Percentiles rank a stretch among this genome's conserved stretches.
Evolutionary conservation across 2,113 vertebrate genomes (phyloP).

Genomic region (Poeciliopsis retropinna): DNA sequence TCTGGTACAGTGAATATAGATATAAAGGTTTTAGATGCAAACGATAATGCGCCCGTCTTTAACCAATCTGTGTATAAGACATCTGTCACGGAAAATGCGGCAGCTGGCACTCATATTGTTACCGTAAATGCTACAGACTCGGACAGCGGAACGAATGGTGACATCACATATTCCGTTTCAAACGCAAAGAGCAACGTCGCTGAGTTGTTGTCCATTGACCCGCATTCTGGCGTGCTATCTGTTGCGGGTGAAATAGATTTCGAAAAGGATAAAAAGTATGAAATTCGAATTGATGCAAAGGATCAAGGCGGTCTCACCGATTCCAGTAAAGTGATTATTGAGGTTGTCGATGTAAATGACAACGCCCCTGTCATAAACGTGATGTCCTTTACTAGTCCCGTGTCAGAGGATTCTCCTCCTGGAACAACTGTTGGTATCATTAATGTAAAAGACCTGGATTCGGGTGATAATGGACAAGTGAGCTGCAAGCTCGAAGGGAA

Average conservation of each 20-base stretch:
- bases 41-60: constrained; percentile 70
- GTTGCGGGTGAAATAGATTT: constrained; percentile 10
- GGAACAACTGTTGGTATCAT: constrained; percentile 46
- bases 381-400: constrained; percentile 19
- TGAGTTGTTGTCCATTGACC: constrained; percentile 12
- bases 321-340: constrained; percentile 58
- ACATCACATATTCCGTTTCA: constrained; percentile 15
- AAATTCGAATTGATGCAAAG: constrained; percentile 47
- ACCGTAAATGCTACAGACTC: constrained; percentile 71
- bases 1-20: constrained; percentile 75
- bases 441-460: constrained; percentile 61
- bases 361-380: constrained; percentile 46
- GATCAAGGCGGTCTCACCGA: constrained; percentile 64
- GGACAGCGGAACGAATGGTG: constrained; percentile 13
- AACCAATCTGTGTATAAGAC: constrained; percentile 72
- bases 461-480: constrained; percentile 57
- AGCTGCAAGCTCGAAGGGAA: constrained; percentile 42
- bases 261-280: constrained; percentile 18
- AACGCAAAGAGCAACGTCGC: constrained; percentile 11
- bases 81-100: constrained; percentile 65
- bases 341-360: constrained; percentile 63
- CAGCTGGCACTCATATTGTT: neutral
- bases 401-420: constrained; percentile 19
- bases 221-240: neutral
- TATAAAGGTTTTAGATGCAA: constrained; percentile 67